These are phyloP conservation scores for Chrysoperla carnea DNA, from an alignment of 1,140 invertebrate species.

Conservation along the genomic window DNA sequence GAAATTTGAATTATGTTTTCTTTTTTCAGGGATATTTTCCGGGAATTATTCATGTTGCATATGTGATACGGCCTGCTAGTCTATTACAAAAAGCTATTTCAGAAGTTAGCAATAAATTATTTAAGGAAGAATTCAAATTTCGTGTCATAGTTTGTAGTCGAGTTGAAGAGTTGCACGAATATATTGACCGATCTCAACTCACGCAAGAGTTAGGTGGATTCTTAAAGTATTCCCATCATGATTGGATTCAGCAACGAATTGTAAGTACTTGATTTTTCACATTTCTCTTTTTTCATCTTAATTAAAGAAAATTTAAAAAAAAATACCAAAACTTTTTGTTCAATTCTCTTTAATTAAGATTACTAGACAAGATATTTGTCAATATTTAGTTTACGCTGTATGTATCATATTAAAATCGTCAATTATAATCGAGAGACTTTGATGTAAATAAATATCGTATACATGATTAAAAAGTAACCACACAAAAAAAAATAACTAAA, in stretches of 20 bases:
- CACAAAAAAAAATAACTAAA: too few species aligned
- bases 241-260: slow-evolving; percentile 93
- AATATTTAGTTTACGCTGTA: too few species aligned
- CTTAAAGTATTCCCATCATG: slow-evolving; percentile 78
- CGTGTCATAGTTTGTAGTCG: slow-evolving; percentile 66
- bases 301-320: too few species aligned
- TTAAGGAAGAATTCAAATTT: slow-evolving; percentile 89
- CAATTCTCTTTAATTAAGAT: too few species aligned
- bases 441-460: too few species aligned
- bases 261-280: slow-evolving; percentile 42
- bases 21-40: slow-evolving; percentile 78
- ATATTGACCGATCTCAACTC: slow-evolving; percentile 68
- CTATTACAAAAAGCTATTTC: slow-evolving; percentile 92
- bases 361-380: too few species aligned
- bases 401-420: too few species aligned
- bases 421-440: too few species aligned
- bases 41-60: slow-evolving; percentile 79
- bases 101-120: slow-evolving; percentile 86
- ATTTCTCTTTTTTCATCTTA: slow-evolving; percentile 20
- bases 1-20: too few species aligned
- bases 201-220: slow-evolving; percentile 78
- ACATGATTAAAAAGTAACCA: too few species aligned
- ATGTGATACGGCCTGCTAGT: slow-evolving; percentile 77
- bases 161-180: slow-evolving; percentile 68
- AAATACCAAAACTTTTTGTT: too few species aligned